phyloP scores from a whole-genome alignment of 1,140 invertebrate genomes.

The Caerostris extrusa region DNA sequence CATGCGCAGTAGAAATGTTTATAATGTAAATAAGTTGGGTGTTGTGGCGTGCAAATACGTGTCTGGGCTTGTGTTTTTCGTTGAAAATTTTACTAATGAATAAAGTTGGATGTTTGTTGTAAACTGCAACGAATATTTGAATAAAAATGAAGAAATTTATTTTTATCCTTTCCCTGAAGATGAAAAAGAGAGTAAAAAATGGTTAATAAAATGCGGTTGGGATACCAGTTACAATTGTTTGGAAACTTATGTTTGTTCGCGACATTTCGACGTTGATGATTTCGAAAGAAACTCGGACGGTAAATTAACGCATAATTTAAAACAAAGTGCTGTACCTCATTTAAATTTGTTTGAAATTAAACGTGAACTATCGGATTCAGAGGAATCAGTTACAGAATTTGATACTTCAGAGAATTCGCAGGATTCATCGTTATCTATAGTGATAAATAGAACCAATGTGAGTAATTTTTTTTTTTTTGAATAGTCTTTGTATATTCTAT shows the following conservation, averaged over 20 bases:
- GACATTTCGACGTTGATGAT: neutral
- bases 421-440: neutral
- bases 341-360: neutral
- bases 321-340: neutral
- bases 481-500: neutral
- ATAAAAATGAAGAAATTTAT: neutral
- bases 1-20: neutral
- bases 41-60: neutral
- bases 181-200: neutral
- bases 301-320: neutral
- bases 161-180: neutral
- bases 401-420: neutral
- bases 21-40: neutral
- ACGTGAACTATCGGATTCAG: neutral
- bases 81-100: neutral
- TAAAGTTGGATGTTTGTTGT: neutral
- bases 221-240: neutral
- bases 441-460: neutral
- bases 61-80: neutral
- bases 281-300: neutral
- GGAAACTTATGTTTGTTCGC: neutral
- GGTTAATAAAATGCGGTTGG: neutral
- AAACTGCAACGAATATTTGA: neutral
- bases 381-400: neutral
- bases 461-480: neutral